phyloP scores from a whole-genome alignment of 2,888 invertebrate species.

The Sinohyriopsis cumingii region DNA sequence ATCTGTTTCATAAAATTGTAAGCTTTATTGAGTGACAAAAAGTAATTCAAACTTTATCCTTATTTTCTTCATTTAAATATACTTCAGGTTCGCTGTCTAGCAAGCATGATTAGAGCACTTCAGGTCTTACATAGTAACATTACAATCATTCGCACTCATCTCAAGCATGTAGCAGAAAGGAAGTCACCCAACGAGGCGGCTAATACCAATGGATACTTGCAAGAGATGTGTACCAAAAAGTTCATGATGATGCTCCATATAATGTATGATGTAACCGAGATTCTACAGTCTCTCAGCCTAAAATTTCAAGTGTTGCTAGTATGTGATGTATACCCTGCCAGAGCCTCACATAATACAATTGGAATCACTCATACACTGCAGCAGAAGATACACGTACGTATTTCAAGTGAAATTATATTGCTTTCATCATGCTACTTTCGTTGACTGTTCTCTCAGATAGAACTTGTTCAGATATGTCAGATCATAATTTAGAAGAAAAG shows the following conservation, averaged over 20 bases:
- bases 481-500: too few relatives aligned
- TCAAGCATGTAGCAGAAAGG: conserved; percentile 11
- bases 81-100: conserved; percentile 8
- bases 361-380: conserved; percentile 9
- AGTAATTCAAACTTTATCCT: too few relatives aligned
- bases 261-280: conserved; percentile 5
- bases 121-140: not conserved
- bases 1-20: too few relatives aligned
- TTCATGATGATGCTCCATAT: conserved; percentile 7
- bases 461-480: too few relatives aligned
- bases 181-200: conserved; percentile 11
- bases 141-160: not conserved
- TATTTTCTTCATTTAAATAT: too few relatives aligned
- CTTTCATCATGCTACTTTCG: too few relatives aligned
- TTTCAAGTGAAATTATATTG: not conserved
- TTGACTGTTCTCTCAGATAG: too few relatives aligned
- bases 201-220: conserved; percentile 8
- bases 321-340: conserved; percentile 8
- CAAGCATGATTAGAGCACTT: conserved; percentile 10
- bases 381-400: conserved; percentile 8
- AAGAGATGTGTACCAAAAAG: conserved; percentile 1
- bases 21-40: too few relatives aligned
- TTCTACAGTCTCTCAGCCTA: not conserved
- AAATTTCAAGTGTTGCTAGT: conserved; percentile 4
- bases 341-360: conserved; percentile 5